Conservation (phyloP, 1,140 invertebrate genomes). For the Brachionus koreanus region DNA sequence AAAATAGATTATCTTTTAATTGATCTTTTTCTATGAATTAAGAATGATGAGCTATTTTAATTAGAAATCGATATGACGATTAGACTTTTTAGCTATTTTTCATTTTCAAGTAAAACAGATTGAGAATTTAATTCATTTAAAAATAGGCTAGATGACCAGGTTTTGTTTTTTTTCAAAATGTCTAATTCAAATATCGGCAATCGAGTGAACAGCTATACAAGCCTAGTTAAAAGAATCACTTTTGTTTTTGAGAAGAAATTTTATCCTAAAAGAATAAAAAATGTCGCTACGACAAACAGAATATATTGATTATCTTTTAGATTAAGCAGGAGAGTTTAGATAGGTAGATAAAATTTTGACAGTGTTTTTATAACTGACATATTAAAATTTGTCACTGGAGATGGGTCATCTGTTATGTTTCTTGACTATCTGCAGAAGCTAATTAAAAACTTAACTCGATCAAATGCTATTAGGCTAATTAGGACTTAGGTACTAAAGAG, state of each 20-base stretch:
- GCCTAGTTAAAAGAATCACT: too few relatives aligned
- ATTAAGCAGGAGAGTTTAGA: not conserved
- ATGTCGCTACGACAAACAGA: too few relatives aligned
- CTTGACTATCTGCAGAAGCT: too few relatives aligned
- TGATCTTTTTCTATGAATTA: conserved; percentile 27
- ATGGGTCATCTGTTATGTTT: too few relatives aligned
- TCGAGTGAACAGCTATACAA: too few relatives aligned
- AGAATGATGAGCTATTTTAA: conserved; percentile 29
- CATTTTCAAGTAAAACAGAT: not conserved
- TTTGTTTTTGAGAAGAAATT: too few relatives aligned
- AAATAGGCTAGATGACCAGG: not conserved
- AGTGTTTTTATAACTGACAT: too few relatives aligned
- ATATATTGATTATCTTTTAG: not conserved
- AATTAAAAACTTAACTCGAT: too few relatives aligned
- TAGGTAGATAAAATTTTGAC: too few relatives aligned
- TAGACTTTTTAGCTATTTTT: not conserved
- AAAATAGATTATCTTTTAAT: conserved; percentile 34
- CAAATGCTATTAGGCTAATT: too few relatives aligned
- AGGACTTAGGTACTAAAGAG: not conserved
- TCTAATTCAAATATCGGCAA: not conserved
- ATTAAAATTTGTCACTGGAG: too few relatives aligned
- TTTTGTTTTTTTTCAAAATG: not conserved
- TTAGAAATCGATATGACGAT: conserved; percentile 38
- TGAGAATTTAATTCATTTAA: not conserved
- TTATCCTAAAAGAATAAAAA: too few relatives aligned